Base-by-base conservation (phyloP, 2,888 invertebrate genomes). In the Mythimna lalbum region DNA sequence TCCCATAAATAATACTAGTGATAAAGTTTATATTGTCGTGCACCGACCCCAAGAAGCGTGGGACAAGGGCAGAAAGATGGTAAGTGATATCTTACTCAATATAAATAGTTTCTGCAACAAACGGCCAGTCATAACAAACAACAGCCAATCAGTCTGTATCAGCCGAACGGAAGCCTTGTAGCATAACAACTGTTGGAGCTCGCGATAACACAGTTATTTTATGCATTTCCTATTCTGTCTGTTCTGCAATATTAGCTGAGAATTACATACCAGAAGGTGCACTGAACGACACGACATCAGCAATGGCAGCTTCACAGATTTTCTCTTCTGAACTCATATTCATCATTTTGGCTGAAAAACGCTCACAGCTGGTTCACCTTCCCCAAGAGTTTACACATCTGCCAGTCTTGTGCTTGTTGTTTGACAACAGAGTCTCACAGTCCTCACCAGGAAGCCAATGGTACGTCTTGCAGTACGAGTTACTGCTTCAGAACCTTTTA, bases 181-280 rank as follows among this genome's bases (percentile, higher is more conserved):
- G 31, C 43, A 78, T 23, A 61, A 61, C 53, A 61, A 64, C 19
- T 14, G 61, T 33, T 49, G 43, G 21, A 61, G 57, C 47, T 39
- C 49, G 61, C 61, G 78, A 78, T 78, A 78, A 80, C 76, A 71
- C 12, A 67, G 71, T 67, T 80, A 76, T 64, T 80, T 67, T 67
- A 80, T 71, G 31, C 64, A 67, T 61, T 62, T 71, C 76, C 76
- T 79, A 53, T 70, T 63, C 21, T 21, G 31, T 49, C 31, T 36
- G 17, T 49, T 39, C 10, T 63, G 59, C 21, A 56, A 52, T 60
- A 56, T 21, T n/a, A n/a, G 17, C 12, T 21, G 14, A 49, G 43
- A 68, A 27, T 67, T 2, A 23, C 36, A 21, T 14, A 23, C 17
- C 19, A 73, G 19, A 55, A 31, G 49, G 33, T 1, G 0, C 10